Evolutionary conservation across 2,113 vertebrate species (phyloP).

Genomic region (Argyrosomus japonicus): DNA sequence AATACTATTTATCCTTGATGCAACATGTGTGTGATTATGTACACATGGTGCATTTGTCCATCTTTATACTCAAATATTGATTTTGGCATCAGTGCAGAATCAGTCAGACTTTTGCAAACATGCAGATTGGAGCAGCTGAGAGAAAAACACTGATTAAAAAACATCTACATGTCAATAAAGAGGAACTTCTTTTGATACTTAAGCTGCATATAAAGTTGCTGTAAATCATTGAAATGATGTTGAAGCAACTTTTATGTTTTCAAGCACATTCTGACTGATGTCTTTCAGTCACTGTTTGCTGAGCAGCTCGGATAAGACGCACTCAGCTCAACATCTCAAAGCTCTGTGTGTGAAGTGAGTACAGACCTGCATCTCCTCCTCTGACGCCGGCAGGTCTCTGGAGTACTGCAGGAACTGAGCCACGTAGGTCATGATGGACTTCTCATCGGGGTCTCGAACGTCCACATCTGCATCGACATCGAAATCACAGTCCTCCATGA

Average conservation of each 20-base stretch:
- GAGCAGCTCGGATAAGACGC: not conserved
- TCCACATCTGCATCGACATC: slow-evolving; percentile 89
- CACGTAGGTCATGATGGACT: slow-evolving; percentile 98
- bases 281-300: not conserved
- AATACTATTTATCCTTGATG: not conserved
- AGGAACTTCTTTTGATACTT: not conserved
- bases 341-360: not conserved
- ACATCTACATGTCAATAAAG: not conserved
- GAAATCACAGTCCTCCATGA: slow-evolving; percentile 68
- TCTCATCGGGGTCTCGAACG: slow-evolving; percentile 92
- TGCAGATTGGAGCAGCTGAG: not conserved
- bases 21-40: not conserved
- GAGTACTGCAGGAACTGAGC: slow-evolving; percentile 96
- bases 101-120: not conserved
- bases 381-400: slow-evolving; percentile 78
- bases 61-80: not conserved
- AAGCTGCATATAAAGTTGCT: not conserved
- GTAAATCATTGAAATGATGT: not conserved
- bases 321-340: not conserved
- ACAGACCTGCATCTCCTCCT: slow-evolving; percentile 86
- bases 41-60: not conserved
- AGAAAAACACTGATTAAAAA: not conserved
- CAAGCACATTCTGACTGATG: not conserved
- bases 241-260: not conserved
- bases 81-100: not conserved